phyloP scores from a whole-genome alignment of 2,888 invertebrate species.

The Silvanus unidentatus region DNA sequence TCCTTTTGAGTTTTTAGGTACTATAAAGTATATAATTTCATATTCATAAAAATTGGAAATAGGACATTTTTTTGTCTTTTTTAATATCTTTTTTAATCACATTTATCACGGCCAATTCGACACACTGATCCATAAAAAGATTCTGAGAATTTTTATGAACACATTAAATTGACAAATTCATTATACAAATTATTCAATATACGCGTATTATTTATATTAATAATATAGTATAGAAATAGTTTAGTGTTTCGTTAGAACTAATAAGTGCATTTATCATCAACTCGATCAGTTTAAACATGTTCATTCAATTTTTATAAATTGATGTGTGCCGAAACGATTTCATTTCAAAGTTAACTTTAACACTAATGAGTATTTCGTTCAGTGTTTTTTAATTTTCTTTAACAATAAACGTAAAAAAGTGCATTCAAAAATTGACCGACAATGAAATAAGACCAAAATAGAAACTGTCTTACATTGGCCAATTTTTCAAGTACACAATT shows the following conservation, averaged over 20 bases:
- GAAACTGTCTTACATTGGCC: constrained; percentile 40
- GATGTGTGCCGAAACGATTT: too few relatives aligned
- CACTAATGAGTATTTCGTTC: too few relatives aligned
- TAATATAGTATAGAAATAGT: too few relatives aligned
- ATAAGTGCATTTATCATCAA: background rate
- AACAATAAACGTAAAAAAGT: constrained; percentile 4
- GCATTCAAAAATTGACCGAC: constrained; percentile 44
- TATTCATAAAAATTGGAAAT: too few relatives aligned
- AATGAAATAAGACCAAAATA: constrained; percentile 41
- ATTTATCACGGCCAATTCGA: constrained; percentile 26
- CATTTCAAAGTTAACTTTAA: too few relatives aligned
- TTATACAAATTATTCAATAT: constrained; percentile 17
- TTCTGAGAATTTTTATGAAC: constrained; percentile 33
- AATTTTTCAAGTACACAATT: constrained; percentile 29
- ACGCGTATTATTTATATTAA: too few relatives aligned
- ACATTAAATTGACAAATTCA: constrained; percentile 43
- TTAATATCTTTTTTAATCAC: constrained; percentile 15
- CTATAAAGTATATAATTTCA: too few relatives aligned
- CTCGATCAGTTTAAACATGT: background rate
- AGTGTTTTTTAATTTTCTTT: too few relatives aligned
- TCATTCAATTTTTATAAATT: background rate
- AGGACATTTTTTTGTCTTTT: too few relatives aligned
- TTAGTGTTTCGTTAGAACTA: too few relatives aligned
- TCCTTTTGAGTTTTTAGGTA: too few relatives aligned
- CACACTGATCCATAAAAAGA: constrained; percentile 23